Evolutionary conservation across 92 coral and sea anemone genomes (phyloP).

Genomic region (Epizoanthus illoricatus): DNA sequence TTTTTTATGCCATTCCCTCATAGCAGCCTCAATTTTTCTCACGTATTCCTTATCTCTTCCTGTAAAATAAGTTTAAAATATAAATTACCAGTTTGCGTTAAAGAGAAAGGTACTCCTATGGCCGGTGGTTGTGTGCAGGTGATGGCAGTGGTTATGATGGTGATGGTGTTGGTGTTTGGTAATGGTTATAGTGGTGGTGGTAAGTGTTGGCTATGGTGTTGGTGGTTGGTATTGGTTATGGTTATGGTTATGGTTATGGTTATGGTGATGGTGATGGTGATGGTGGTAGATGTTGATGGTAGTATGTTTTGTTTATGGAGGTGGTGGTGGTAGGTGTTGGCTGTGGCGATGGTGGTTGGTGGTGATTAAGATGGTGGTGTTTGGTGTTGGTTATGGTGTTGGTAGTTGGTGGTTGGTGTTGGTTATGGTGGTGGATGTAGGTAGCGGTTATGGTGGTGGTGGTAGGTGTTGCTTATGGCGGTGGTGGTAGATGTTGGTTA

Average conservation of each 20-base stretch:
- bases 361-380: neutral
- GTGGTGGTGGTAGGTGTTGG: neutral
- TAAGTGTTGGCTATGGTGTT: too few species aligned
- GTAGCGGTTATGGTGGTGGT: neutral
- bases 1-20: neutral
- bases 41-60: neutral
- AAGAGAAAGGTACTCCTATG: neutral
- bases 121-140: neutral
- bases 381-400: neutral
- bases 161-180: neutral
- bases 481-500: neutral
- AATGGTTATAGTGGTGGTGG: neutral
- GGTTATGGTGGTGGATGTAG: neutral
- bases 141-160: neutral
- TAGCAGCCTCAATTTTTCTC: slow-evolving; percentile 23
- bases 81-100: neutral
- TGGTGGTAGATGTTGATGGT: too few species aligned
- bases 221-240: neutral
- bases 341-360: too few species aligned
- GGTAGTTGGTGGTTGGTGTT: neutral
- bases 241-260: neutral
- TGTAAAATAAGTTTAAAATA: neutral
- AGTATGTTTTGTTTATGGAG: too few species aligned
- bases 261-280: neutral
- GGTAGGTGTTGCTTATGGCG: neutral